Conservation (phyloP, 2,113 vertebrate genomes). For the Carollia perspicillata region DNA sequence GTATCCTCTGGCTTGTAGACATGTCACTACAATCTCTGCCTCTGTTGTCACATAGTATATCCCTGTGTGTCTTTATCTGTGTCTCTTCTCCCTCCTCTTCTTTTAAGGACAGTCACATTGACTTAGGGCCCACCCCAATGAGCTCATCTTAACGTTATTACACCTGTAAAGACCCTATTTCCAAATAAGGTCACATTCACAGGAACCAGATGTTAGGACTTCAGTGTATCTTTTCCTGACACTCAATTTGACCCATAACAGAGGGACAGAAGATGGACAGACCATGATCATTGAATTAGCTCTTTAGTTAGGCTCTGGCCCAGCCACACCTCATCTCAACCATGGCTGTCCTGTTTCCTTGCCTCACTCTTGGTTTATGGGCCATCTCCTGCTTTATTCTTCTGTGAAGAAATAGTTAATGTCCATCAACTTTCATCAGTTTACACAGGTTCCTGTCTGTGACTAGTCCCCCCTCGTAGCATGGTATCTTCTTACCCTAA, state of each 20-base stretch:
- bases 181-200: neutral
- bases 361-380: neutral
- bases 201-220: neutral
- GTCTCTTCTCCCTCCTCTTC: neutral
- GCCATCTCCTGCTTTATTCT: neutral
- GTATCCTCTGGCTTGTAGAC: neutral
- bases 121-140: neutral
- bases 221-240: neutral
- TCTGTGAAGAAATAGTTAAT: neutral
- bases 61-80: neutral
- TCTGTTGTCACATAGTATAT: neutral
- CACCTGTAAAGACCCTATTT: neutral
- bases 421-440: neutral
- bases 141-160: neutral
- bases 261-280: neutral
- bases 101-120: neutral
- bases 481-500: neutral
- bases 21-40: neutral
- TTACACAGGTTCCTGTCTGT: neutral
- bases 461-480: neutral
- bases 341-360: neutral
- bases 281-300: neutral
- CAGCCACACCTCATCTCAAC: neutral
- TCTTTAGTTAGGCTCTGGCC: neutral
- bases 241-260: neutral